These are phyloP conservation scores for Penaeus chinensis DNA, from an alignment of 1,140 invertebrate species.

Conservation along the genomic window DNA sequence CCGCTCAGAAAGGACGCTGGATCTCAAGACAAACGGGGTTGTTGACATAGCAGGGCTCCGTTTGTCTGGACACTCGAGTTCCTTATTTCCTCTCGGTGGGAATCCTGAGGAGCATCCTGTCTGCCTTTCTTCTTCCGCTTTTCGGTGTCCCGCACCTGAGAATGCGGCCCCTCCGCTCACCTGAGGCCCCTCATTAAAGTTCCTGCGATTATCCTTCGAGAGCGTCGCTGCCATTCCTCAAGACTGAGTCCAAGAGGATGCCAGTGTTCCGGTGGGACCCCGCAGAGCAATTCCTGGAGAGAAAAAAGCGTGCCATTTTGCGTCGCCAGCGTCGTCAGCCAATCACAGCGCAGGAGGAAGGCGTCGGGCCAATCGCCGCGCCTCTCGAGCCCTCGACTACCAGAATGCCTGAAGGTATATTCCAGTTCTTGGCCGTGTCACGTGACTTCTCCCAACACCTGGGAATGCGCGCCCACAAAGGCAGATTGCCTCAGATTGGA, in stretches of 20 bases:
- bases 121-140: slow-evolving; percentile 31
- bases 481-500: slow-evolving; percentile 42
- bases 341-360: slow-evolving; percentile 13
- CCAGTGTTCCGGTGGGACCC: not conserved
- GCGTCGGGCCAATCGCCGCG: slow-evolving; percentile 29
- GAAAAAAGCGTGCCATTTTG: slow-evolving; percentile 13
- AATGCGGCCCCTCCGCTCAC: slow-evolving; percentile 44
- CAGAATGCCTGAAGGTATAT: slow-evolving; percentile 44
- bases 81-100: slow-evolving; percentile 34
- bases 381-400: slow-evolving; percentile 26
- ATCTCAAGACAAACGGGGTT: slow-evolving; percentile 35
- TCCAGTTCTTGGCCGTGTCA: slow-evolving; percentile 40
- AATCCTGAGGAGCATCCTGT: slow-evolving; percentile 39
- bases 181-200: slow-evolving; percentile 56
- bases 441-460: slow-evolving; percentile 54
- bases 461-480: slow-evolving; percentile 52
- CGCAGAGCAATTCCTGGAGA: slow-evolving; percentile 30
- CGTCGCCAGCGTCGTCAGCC: not conserved
- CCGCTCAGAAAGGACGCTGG: not conserved
- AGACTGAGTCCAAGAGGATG: not conserved
- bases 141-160: slow-evolving; percentile 30
- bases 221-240: slow-evolving; percentile 40
- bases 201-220: slow-evolving; percentile 49
- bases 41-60: slow-evolving; percentile 20
- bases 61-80: slow-evolving; percentile 37